Evolutionary conservation across 2,888 invertebrate species (phyloP).

Genomic region (Saturnia japonica): DNA sequence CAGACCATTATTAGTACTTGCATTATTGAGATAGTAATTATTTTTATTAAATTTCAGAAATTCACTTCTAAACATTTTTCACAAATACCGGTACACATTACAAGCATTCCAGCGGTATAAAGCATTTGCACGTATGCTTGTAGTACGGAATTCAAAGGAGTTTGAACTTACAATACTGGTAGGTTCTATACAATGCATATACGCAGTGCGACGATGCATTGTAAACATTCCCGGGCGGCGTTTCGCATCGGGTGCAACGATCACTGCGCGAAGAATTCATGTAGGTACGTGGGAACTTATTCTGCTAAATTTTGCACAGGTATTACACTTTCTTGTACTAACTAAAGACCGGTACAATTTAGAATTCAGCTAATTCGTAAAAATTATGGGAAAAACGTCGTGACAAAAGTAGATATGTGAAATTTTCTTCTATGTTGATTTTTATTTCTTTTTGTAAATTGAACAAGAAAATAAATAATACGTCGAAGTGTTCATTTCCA

Average conservation of each 20-base stretch:
- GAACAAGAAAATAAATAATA: not conserved
- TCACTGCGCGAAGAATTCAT: constrained; percentile 12
- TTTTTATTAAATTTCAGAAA: too few relatives aligned
- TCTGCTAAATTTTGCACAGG: not conserved
- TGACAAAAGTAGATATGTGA: too few relatives aligned
- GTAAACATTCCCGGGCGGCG: constrained; percentile 36
- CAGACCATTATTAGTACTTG: too few relatives aligned
- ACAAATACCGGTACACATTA: not conserved
- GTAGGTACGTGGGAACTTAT: not conserved
- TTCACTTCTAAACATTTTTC: not conserved
- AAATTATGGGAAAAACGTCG: too few relatives aligned
- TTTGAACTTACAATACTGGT: constrained; percentile 6
- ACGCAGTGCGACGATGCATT: constrained; percentile 55
- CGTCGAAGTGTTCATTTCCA: not conserved
- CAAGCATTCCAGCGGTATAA: not conserved
- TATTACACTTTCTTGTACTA: not conserved
- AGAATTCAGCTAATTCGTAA: too few relatives aligned
- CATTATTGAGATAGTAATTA: too few relatives aligned
- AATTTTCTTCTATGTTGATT: too few relatives aligned
- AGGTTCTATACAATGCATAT: constrained; percentile 10
- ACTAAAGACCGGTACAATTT: too few relatives aligned
- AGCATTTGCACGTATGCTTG: not conserved
- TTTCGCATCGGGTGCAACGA: constrained; percentile 14
- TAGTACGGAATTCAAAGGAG: not conserved
- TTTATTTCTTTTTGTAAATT: too few relatives aligned